A percentile compares a stretch with the other conserved stretches of the same genome.
Conservation (phyloP, 2,888 invertebrate species). For the Sepioteuthis lessoniana region DNA sequence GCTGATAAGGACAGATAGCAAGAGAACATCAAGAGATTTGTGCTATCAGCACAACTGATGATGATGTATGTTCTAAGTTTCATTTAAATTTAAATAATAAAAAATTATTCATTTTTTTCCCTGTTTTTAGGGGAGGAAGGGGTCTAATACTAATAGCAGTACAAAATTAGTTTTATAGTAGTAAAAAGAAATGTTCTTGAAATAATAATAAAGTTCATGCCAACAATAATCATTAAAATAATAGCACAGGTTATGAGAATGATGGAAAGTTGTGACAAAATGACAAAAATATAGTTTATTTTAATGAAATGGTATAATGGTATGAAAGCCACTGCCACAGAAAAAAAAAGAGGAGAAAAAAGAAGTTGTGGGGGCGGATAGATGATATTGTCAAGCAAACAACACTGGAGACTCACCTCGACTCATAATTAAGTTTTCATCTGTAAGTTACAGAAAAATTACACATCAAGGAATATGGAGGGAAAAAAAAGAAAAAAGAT, state of each 20-base stretch:
- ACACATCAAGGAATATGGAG: neutral
- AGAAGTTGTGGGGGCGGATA: neutral
- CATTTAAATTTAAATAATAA: no score
- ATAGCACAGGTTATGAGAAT: neutral
- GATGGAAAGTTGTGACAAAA: neutral
- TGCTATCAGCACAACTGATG: no score
- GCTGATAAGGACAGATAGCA: no score
- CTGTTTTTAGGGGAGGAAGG: no score
- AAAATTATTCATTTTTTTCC: no score
- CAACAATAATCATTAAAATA: neutral
- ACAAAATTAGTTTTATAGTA: neutral
- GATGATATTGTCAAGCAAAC: neutral
- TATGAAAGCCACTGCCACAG: neutral
- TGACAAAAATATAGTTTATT: neutral
- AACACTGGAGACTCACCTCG: conserved; percentile 62
- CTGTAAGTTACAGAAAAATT: conserved; percentile 54
- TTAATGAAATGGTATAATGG: neutral
- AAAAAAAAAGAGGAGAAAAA: neutral
- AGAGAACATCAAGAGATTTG: no score
- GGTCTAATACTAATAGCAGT: neutral
- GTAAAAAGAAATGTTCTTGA: neutral
- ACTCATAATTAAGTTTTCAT: conserved; percentile 63
- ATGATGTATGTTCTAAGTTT: no score
- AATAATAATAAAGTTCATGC: neutral
- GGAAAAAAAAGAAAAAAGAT: neutral